Percentiles rank a stretch among this genome's conserved stretches.
Evolutionary conservation across 2,888 invertebrate genomes (phyloP).

Genomic region (Prenolepis imparis): DNA sequence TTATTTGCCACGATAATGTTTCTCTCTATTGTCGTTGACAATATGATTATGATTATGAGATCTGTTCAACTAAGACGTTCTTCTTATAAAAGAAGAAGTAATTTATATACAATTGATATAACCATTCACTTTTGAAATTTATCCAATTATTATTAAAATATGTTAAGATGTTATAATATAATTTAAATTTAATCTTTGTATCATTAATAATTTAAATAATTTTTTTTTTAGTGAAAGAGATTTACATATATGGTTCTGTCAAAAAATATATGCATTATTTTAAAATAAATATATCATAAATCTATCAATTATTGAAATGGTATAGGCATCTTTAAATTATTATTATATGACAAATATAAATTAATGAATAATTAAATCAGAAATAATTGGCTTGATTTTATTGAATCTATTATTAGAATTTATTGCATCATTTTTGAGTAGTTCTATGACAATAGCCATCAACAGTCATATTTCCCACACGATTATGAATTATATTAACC

Average conservation of each 20-base stretch:
- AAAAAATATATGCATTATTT: background rate
- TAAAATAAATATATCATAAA: background rate
- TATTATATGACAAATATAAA: background rate
- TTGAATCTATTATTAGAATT: background rate
- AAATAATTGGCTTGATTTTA: background rate
- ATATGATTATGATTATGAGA: background rate
- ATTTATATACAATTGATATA: background rate
- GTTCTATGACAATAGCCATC: background rate
- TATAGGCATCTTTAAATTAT: background rate
- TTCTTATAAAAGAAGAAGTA: background rate
- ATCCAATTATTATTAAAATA: background rate
- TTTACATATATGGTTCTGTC: background rate
- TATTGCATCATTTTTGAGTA: background rate
- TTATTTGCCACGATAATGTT: constrained; percentile 39
- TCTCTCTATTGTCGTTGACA: constrained; percentile 19
- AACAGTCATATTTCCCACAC: background rate
- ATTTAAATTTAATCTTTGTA: background rate
- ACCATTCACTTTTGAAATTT: background rate
- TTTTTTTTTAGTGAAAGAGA: background rate
- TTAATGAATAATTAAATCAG: background rate
- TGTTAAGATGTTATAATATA: background rate
- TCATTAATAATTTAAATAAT: background rate
- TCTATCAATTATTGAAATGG: background rate
- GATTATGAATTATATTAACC: background rate
- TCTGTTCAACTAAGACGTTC: background rate